phyloP scores from a whole-genome alignment of 2,888 invertebrate genomes.

The Synergus japonicus region DNA sequence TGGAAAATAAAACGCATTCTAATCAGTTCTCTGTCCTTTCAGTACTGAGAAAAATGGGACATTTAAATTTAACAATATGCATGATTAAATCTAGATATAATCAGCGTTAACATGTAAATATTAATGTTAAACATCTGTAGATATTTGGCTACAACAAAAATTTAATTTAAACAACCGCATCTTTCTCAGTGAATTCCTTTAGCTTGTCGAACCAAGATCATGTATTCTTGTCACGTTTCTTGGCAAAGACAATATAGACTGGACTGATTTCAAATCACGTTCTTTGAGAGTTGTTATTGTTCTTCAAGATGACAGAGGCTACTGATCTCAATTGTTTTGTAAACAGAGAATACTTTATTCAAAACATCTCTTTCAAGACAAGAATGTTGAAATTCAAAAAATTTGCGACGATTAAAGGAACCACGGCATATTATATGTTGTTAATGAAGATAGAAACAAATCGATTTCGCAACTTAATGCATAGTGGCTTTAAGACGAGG shows the following conservation, averaged over 20 bases:
- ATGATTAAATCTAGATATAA: too few relatives aligned
- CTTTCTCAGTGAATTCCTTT: neutral
- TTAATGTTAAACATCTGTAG: too few relatives aligned
- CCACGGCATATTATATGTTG: neutral
- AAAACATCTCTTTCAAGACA: neutral
- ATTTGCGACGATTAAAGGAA: neutral
- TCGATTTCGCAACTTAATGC: neutral
- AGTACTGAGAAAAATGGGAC: neutral
- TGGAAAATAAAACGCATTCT: conserved; percentile 58
- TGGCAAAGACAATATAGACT: conserved; percentile 5
- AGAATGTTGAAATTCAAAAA: neutral
- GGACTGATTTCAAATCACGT: conserved; percentile 11
- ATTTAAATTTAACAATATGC: too few relatives aligned
- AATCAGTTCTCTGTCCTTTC: conserved; percentile 57
- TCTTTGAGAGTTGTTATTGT: neutral
- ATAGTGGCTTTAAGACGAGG: conserved; percentile 12
- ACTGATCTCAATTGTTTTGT: neutral
- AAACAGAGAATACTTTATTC: neutral
- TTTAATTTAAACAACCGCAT: neutral
- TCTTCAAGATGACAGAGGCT: neutral
- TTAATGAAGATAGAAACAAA: neutral
- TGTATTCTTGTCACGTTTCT: conserved; percentile 9
- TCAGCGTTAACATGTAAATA: too few relatives aligned
- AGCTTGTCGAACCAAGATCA: neutral
- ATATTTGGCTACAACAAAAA: too few relatives aligned